Percentiles rank a stretch among this genome's conserved stretches.
Evolutionary conservation across 2,113 vertebrate genomes (phyloP).

Genomic region (Tachysurus fulvidraco): DNA sequence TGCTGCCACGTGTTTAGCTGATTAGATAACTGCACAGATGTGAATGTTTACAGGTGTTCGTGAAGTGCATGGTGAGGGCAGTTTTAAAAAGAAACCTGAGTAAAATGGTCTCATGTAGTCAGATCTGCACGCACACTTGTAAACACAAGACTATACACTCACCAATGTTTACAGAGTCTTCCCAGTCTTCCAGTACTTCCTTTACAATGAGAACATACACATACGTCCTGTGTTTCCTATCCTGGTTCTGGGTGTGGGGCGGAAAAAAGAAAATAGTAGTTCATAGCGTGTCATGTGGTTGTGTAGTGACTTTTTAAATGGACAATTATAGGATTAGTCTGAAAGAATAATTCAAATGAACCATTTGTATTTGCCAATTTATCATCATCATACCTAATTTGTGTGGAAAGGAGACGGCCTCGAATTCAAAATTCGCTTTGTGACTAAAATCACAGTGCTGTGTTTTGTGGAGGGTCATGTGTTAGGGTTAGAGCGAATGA

Average conservation of each 20-base stretch:
- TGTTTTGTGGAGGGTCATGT: neutral
- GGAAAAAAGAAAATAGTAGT: neutral
- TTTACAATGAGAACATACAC: slow-evolving; percentile 97
- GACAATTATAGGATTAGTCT: neutral
- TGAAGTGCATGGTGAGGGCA: neutral
- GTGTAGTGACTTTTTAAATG: neutral
- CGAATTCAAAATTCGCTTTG: neutral
- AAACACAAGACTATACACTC: slow-evolving; percentile 54
- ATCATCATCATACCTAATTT: neutral
- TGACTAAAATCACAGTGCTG: too few species aligned
- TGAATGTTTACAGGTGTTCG: neutral
- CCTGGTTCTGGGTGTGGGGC: slow-evolving; percentile 79
- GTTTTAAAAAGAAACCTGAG: neutral
- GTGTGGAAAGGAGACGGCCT: neutral
- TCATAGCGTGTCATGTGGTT: neutral
- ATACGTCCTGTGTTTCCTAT: slow-evolving; percentile 96
- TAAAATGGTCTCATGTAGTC: neutral
- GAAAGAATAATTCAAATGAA: neutral
- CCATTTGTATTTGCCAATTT: neutral
- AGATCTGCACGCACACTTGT: neutral
- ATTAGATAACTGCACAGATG: neutral
- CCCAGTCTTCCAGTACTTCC: slow-evolving; percentile 96
- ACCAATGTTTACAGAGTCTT: slow-evolving; percentile 98
- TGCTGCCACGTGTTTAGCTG: neutral
- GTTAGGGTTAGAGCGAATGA: neutral